Evolutionary conservation across 2,888 invertebrate genomes (phyloP), one percentile per base, ranked within the genome.

Genomic region (Pantelozetes paolii): DNA sequence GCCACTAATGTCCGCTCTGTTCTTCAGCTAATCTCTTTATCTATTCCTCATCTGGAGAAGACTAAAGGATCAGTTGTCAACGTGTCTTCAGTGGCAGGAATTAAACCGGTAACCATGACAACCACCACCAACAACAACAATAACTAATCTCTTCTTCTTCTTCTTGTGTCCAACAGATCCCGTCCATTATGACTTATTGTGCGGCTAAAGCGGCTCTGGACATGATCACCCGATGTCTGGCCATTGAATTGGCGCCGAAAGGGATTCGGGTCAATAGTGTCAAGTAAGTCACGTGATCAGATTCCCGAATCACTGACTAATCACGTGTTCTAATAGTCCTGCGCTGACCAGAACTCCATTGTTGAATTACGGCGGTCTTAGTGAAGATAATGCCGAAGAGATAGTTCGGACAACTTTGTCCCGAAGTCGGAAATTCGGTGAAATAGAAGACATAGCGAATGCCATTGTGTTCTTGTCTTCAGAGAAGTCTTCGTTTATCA

Each of bases 211-310:
- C 30, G 1, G 72, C 62, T 36, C 20, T 72, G 15, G 62, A 40
- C 26, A 72, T 72, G 72, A 11, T 72, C 20, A 72, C 72, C 20
- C 69, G 70, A 40, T 70, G 62, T 18, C 2, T 36, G 15, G 72
- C 72, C n/a, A 15, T 70, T 8, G 72, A 72, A 23, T 72, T 72
- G 72, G 72, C 6, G 1, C 72, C 59, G 8, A 54, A 71, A 28
- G 72, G 62, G 11, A 59, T 72, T 40, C 59, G 72, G 1, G 67
- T 62, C 20, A 72, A 72, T 59, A 20, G 18, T 20, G 20, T 70
- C 1, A 70, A 70, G 70, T 70, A 36, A 36, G 13, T 9, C 2
- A 20, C 8, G 6, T 54, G 3, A 26, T 26, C 11, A n/a, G 3
- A 54, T 26, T 54, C 2, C 20, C 20, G 5, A n/a, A 20, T 20